Conservation (phyloP, 2,797 vertebrate genomes). For the Chaetophractus vellerosus region DNA sequence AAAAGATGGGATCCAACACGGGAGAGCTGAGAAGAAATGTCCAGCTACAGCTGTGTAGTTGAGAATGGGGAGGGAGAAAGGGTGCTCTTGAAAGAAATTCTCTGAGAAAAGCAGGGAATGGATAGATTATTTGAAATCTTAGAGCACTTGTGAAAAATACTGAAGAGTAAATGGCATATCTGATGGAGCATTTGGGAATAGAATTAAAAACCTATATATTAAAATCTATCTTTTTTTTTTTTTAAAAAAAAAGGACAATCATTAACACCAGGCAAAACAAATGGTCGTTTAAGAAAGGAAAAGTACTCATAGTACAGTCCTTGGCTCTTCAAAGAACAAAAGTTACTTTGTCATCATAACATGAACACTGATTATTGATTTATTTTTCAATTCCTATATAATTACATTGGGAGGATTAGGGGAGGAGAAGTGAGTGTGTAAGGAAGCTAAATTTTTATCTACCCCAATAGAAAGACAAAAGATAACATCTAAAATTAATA, state of each 20-base stretch:
- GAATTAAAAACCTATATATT: not conserved
- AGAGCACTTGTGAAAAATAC: not conserved
- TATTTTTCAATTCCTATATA: not conserved
- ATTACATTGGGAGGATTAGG: not conserved
- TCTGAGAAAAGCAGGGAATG: not conserved
- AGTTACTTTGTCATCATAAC: not conserved
- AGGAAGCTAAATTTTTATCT: slow-evolving; percentile 12
- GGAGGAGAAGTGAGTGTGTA: not conserved
- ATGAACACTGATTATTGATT: not conserved
- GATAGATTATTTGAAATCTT: not conserved
- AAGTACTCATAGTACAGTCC: not conserved
- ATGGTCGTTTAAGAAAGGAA: not conserved
- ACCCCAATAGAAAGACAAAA: not conserved
- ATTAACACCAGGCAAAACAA: slow-evolving; percentile 38
- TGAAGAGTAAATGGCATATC: not conserved
- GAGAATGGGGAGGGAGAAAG: not conserved
- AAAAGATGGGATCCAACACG: not conserved
- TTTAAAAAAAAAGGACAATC: not conserved
- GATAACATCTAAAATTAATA: slow-evolving; percentile 2
- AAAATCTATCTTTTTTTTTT: not conserved
- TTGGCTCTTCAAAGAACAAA: not conserved
- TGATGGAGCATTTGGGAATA: not conserved
- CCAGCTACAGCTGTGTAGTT: not conserved
- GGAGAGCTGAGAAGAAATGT: not conserved
- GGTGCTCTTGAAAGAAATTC: too few species aligned